Conservation (phyloP, 2,797 vertebrate species). For the Anabas testudineus region DNA sequence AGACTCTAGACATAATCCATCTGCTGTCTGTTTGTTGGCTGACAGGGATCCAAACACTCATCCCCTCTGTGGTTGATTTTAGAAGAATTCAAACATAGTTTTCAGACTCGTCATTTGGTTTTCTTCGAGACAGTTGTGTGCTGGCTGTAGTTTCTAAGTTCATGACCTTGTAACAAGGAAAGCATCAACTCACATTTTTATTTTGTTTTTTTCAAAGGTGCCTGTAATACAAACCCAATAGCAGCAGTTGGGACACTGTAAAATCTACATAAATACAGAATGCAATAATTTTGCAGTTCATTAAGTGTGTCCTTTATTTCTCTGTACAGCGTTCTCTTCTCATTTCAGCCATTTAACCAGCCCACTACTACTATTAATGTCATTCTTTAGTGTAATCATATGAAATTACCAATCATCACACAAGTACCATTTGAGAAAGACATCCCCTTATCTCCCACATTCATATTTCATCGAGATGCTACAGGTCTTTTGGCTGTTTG, state of each 20-base stretch:
- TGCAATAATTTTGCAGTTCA: too few species aligned
- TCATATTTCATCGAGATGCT: slow-evolving; percentile 30
- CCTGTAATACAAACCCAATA: background rate
- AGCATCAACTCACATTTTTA: background rate
- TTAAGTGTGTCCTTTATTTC: too few species aligned
- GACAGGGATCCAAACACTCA: slow-evolving; percentile 35
- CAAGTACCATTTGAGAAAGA: slow-evolving; percentile 17
- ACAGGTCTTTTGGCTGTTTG: slow-evolving; percentile 14
- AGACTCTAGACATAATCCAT: slow-evolving; percentile 59
- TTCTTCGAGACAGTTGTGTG: slow-evolving; percentile 30
- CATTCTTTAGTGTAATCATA: slow-evolving; percentile 36
- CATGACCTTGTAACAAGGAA: slow-evolving; percentile 21
- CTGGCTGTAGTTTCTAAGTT: slow-evolving; percentile 26
- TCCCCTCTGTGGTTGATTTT: slow-evolving; percentile 37
- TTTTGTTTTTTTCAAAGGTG: slow-evolving; percentile 23
- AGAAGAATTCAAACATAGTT: slow-evolving; percentile 40
- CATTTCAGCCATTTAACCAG: too few species aligned
- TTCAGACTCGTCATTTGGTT: slow-evolving; percentile 48
- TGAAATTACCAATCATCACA: slow-evolving; percentile 43
- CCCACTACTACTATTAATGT: background rate
- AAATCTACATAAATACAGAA: background rate
- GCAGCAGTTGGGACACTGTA: too few species aligned
- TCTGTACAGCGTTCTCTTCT: too few species aligned
- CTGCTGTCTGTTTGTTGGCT: slow-evolving; percentile 58
- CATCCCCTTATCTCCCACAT: slow-evolving; percentile 6